Base-by-base conservation (phyloP, 2,888 invertebrate genomes). In the Chirona hameri region DNA sequence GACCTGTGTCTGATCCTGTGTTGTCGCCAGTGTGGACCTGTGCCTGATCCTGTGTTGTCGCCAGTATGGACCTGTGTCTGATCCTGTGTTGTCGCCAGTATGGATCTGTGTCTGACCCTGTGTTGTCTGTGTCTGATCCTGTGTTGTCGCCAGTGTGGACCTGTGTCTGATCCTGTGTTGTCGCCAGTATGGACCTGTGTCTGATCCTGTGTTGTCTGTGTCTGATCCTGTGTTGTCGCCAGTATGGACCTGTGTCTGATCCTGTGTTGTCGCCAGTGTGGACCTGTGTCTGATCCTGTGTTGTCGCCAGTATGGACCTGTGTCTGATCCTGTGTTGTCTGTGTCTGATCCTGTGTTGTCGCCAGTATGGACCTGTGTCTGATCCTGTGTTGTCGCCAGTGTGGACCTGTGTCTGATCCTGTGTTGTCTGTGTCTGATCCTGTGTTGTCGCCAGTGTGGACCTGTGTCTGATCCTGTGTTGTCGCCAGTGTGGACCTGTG, bases 401-500 rank as follows among this genome's bases (percentile, higher is more conserved):
- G 91, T 98, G 14, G 91, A 91, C 84, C 92, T 95, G 48, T 93
- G 7, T 39, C 39, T 39, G 39, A 39, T 7, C 39, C 39, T 39
- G 39, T 39, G 7, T 39, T 39, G 39, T 39, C 39, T 39, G 39
- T 39, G 7, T 39, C 39, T 39, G 39, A 39, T 7, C 39, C 39
- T 39, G 39, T 39, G 7, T 39, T 39, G 39, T 39, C 39, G 7
- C 39, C n/a, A n/a, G n/a, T n/a, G n/a, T 72, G 46, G 55, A 81
- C 48, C 55, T 48, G 79, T 55, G 12, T 55, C 55, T 18, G 18
- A 55, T 82, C 76, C 55, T 84, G 81, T 21, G 82, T 80, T 80
- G 55, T 81, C 72, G 76, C 82, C 81, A 39, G 95, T n/a, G 91
- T 98, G 14, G 91, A 91, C 84, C 92, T 95, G 48, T 93, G n/a